Evolutionary conservation across 2,888 invertebrate genomes (phyloP), one percentile per base, ranked within the genome.

Genomic region (Hirtodrosophila histrioides): DNA sequence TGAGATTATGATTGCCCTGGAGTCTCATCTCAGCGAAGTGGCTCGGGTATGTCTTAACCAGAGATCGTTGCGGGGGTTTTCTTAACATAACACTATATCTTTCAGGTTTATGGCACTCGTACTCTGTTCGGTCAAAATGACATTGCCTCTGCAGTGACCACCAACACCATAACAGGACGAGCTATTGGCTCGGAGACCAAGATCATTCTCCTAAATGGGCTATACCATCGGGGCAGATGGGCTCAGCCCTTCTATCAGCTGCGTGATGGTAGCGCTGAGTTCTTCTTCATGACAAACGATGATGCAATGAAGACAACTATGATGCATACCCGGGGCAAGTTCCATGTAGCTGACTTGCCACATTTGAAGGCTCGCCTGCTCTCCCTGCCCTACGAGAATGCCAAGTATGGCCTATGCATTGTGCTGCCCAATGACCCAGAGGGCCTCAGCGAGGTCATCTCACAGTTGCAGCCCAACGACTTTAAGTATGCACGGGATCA

Each of bases 181-280:
- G 79, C 88, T 10, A 44, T 61, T 3, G 86, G 78, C n/a, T 78
- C 88, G 40, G 87, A 88, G 56, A 94, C 95, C 0, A 92, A 94
- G 77, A 93, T 96, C 92, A 91, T 96, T 33, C 92, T 96, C 46
- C 95, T 95, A 77, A 96, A 96, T 80, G 95, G 95, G 0, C 92
- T 96, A 82, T 96, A 95, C 90, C 96, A 96, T 92, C 95, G 95
- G 70, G 96, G 95, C n/a, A 93, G 93, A 8, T 96, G 96, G 96
- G 93, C 94, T 66, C 92, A 93, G 27, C 92, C 94, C 0, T 96
- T 96, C 88, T 93, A 94, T 64, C 89, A 91, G 56, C 66, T 89
- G 53, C 73, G 79, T 4, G 75, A 84, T n/a, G 78, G 93, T 3
- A 86, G 83, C 51, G 86, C 92, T 2, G 93, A 93, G 36, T 93